Evolutionary conservation across 2,113 vertebrate genomes (phyloP), one percentile per base, ranked within the genome.

Genomic region (Rhinichthys klamathensis): DNA sequence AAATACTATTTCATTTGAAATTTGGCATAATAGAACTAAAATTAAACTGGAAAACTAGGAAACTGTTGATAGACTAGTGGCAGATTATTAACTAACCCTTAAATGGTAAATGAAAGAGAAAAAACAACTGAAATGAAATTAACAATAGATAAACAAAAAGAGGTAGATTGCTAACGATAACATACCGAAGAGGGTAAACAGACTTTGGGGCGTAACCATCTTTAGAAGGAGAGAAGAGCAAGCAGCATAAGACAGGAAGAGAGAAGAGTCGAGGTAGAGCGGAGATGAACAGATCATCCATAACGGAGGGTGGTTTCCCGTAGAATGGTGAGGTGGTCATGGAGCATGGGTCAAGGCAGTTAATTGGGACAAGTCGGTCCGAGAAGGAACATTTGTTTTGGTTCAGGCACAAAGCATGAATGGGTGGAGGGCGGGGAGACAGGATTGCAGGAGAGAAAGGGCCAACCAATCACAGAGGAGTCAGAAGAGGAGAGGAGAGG

Each of bases 141-240:
- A 89, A 70, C 54, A 94, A 91, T 82, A 77, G 93, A 96, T 93
- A 94, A 94, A 91, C 89, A 63, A 96, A 96, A 95, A 96, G 90
- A 96, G 96, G 94, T 96, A 97, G 96, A 96, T 96, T 96, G 96
- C 96, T 97, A 96, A 96, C 96, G 94, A 97, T 96, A 97, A 96
- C 96, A 97, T 96, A 98, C 97, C 95, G 97, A 98, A 98, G 97
- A 98, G 97, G 96, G 95, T 97, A 95, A 98, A 96, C 97, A 97
- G 93, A 95, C 94, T 95, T 97, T 99, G 98, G 95, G 97, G 98
- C 98, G 96, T 97, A 98, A 98, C 97, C 97, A 99, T 98, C 98
- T 95, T 95, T 95, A 95, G 93, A 95, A 93, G 93, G 94, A 94
- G 94, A 95, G 93, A 94, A 94, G 93, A 95, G 94, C 90, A 91